Percentiles rank a stretch among this genome's conserved stretches.
Conservation (phyloP, 2,113 vertebrate genomes). For the Synodontis membranacea region DNA sequence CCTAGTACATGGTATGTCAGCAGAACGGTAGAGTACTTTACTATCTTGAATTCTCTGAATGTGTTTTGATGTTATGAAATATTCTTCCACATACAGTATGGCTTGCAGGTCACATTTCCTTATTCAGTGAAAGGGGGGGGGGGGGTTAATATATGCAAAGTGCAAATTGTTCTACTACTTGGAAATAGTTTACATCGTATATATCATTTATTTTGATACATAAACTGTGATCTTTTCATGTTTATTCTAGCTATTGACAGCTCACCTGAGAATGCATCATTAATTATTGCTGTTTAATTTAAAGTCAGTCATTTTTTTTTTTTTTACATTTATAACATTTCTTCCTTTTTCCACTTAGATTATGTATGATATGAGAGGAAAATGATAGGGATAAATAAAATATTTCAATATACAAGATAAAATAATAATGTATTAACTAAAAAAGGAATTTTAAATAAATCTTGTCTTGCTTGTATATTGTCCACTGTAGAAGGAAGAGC, state of each 20-base stretch:
- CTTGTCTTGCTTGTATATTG: slow-evolving; percentile 32
- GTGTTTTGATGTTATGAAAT: not conserved
- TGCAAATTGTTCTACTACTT: not conserved
- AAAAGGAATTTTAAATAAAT: slow-evolving; percentile 40
- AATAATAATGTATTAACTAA: slow-evolving; percentile 22
- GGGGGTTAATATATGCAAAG: not conserved
- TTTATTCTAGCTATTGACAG: not conserved
- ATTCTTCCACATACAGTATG: not conserved
- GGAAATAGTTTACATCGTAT: not conserved
- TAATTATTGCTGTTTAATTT: slow-evolving; percentile 34
- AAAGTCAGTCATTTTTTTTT: not conserved
- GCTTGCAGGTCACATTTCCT: not conserved
- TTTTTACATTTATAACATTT: not conserved
- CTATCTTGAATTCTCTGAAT: not conserved
- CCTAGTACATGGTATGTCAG: not conserved
- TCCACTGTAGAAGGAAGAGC: not conserved
- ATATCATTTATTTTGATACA: not conserved
- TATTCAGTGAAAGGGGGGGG: not conserved
- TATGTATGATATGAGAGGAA: slow-evolving; percentile 1
- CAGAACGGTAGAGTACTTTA: not conserved
- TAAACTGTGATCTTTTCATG: not conserved
- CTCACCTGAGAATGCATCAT: slow-evolving; percentile 27
- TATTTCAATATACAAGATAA: slow-evolving; percentile 37
- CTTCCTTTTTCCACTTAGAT: not conserved
- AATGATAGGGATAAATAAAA: slow-evolving; percentile 43